Percentiles rank a stretch among this genome's conserved stretches.
Evolutionary conservation across 2,797 vertebrate species (phyloP).

Genomic region (Bradypodion pumilum): DNA sequence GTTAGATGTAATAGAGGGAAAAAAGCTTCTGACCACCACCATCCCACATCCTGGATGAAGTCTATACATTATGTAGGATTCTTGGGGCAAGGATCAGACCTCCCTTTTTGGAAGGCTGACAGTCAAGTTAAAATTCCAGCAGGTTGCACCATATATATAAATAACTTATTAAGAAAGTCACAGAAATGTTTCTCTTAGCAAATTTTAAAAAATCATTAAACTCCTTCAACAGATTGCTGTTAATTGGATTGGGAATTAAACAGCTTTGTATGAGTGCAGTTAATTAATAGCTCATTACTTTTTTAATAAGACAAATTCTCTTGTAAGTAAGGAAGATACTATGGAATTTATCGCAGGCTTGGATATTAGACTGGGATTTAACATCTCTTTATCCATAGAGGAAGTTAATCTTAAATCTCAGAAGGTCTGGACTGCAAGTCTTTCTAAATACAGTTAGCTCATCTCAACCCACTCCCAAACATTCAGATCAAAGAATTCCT

Average conservation of each 20-base stretch:
- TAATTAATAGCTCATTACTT: slow-evolving; percentile 88
- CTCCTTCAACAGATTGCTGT: slow-evolving; percentile 82
- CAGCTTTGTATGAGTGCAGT: slow-evolving; percentile 79
- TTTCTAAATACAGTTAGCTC: not conserved
- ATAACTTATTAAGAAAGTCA: slow-evolving; percentile 78
- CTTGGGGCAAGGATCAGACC: no score
- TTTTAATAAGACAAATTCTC: slow-evolving; percentile 81
- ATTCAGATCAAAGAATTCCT: not conserved
- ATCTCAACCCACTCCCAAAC: not conserved
- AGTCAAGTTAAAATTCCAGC: slow-evolving; percentile 15
- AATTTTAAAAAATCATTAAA: slow-evolving; percentile 83
- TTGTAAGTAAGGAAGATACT: slow-evolving; percentile 75
- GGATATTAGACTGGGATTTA: slow-evolving; percentile 70
- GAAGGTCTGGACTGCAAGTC: slow-evolving; percentile 36
- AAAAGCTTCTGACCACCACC: no score
- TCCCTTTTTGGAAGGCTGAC: no score
- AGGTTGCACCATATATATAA: slow-evolving; percentile 72
- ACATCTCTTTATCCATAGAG: slow-evolving; percentile 54
- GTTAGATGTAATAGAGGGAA: no score
- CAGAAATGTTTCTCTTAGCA: slow-evolving; percentile 82
- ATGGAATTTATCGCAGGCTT: slow-evolving; percentile 69
- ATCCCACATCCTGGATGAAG: no score
- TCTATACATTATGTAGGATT: no score
- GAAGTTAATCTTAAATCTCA: slow-evolving; percentile 55
- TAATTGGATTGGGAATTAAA: slow-evolving; percentile 84